A percentile compares a stretch with the other conserved stretches of the same genome.
These are phyloP conservation scores for Plebejus argus DNA, from an alignment of 2,888 invertebrate genomes.

Conservation along the genomic window DNA sequence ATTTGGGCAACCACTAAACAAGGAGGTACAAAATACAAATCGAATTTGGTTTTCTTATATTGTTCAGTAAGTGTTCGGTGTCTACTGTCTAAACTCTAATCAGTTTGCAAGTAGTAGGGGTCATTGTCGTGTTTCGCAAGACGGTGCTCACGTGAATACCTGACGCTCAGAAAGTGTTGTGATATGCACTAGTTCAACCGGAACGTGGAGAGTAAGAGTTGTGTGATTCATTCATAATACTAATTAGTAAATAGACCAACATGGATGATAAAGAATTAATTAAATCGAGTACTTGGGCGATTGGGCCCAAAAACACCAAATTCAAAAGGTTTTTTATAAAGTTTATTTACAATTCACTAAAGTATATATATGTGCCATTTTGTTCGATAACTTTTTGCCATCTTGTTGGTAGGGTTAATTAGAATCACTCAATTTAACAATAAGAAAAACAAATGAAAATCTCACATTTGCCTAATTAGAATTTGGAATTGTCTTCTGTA, in stretches of 20 bases:
- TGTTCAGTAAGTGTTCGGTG: constrained; percentile 34
- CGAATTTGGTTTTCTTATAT: constrained; percentile 36
- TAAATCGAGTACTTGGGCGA: too few relatives aligned
- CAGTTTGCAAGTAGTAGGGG: constrained; percentile 42
- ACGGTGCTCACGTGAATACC: constrained; percentile 50
- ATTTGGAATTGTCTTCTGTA: too few relatives aligned
- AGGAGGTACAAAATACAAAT: constrained; percentile 35
- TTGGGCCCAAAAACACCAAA: too few relatives aligned
- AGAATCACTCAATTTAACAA: too few relatives aligned
- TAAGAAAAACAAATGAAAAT: too few relatives aligned
- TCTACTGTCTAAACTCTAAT: too few relatives aligned
- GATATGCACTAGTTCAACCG: constrained; percentile 47
- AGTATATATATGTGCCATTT: too few relatives aligned
- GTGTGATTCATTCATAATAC: neutral
- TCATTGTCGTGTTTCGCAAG: constrained; percentile 54
- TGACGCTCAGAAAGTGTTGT: constrained; percentile 54
- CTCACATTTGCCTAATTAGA: too few relatives aligned
- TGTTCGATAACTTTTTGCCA: too few relatives aligned
- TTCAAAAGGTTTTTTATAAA: too few relatives aligned
- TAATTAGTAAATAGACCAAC: neutral
- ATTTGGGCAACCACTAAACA: constrained; percentile 29
- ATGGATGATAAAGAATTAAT: neutral
- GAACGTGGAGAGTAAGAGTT: constrained; percentile 43
- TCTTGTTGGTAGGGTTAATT: too few relatives aligned
- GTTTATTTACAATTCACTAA: too few relatives aligned